These are phyloP conservation scores for Protonibea diacanthus DNA, from an alignment of 2,797 vertebrate species.

Conservation along the genomic window DNA sequence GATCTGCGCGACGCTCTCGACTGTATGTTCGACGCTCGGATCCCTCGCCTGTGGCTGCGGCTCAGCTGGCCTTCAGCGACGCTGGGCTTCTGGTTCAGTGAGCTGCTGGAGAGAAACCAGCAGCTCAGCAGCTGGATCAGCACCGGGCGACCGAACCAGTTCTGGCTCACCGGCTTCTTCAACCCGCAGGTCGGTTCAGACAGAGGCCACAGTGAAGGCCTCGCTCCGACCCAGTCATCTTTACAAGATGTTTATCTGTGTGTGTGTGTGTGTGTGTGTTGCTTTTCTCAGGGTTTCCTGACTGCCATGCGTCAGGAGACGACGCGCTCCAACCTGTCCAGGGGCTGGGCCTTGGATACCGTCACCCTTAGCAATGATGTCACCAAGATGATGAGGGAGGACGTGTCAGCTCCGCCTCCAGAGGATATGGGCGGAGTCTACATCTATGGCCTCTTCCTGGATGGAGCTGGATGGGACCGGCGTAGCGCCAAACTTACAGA, in stretches of 20 bases:
- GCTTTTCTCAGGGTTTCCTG: constrained; percentile 82
- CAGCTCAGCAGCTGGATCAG: constrained; percentile 88
- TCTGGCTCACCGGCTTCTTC: constrained; percentile 92
- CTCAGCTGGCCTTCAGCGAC: constrained; percentile 90
- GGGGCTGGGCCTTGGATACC: constrained; percentile 89
- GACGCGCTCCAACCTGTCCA: constrained; percentile 84
- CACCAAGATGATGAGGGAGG: constrained; percentile 90
- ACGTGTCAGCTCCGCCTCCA: constrained; percentile 84
- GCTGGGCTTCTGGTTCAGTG: constrained; percentile 92
- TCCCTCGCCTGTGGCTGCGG: constrained; percentile 87
- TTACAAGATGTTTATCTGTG: background rate
- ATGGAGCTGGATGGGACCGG: constrained; percentile 89
- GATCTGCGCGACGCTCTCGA: constrained; percentile 88
- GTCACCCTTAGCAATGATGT: constrained; percentile 88
- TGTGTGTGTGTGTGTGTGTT: constrained; percentile 3
- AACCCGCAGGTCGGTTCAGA: constrained; percentile 87
- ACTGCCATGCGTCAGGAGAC: constrained; percentile 91
- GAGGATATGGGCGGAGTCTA: constrained; percentile 89
- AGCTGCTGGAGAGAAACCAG: constrained; percentile 90
- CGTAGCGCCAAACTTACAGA: constrained; percentile 83
- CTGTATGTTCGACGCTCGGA: constrained; percentile 87
- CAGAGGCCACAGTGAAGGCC: background rate
- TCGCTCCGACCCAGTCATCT: background rate
- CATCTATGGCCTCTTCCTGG: constrained; percentile 87
- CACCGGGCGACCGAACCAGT: constrained; percentile 85